phyloP scores from a whole-genome alignment of 2,113 vertebrate genomes.

The Archocentrus centrarchus region DNA sequence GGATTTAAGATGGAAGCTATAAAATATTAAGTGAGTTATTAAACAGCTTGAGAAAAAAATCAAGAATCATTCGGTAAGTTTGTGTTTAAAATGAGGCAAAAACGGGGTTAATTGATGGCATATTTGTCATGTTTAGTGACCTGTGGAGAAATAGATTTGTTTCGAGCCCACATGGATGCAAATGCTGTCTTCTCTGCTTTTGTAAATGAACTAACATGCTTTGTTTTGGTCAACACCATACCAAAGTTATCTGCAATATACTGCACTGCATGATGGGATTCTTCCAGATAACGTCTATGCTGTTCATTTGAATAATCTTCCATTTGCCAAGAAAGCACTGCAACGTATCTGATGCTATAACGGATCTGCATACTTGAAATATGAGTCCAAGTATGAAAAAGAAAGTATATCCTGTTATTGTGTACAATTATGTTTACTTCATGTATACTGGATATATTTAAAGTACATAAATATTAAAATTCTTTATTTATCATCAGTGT shows the following conservation, averaged over 20 bases:
- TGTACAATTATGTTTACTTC: slow-evolving; percentile 52
- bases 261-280: slow-evolving; percentile 66
- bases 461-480: slow-evolving; percentile 51
- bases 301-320: slow-evolving; percentile 54
- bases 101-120: not conserved
- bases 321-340: slow-evolving; percentile 52
- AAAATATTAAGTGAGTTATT: not conserved
- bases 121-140: not conserved
- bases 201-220: slow-evolving; percentile 27
- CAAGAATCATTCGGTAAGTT: not conserved
- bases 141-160: not conserved
- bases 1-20: too few relatives aligned
- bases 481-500: slow-evolving; percentile 56
- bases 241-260: slow-evolving; percentile 71
- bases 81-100: rapidly evolving
- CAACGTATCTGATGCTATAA: slow-evolving; percentile 49
- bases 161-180: not conserved
- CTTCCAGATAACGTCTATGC: slow-evolving; percentile 62
- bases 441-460: slow-evolving; percentile 60
- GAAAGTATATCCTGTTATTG: slow-evolving; percentile 40
- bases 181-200: slow-evolving; percentile 39
- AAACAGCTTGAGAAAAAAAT: rapidly evolving
- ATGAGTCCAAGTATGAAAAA: slow-evolving; percentile 26
- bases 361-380: slow-evolving; percentile 53
- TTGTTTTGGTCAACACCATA: slow-evolving; percentile 39